Percentiles rank a stretch among this genome's conserved stretches.
Conservation (phyloP, 1,140 invertebrate genomes). For the Mya arenaria region DNA sequence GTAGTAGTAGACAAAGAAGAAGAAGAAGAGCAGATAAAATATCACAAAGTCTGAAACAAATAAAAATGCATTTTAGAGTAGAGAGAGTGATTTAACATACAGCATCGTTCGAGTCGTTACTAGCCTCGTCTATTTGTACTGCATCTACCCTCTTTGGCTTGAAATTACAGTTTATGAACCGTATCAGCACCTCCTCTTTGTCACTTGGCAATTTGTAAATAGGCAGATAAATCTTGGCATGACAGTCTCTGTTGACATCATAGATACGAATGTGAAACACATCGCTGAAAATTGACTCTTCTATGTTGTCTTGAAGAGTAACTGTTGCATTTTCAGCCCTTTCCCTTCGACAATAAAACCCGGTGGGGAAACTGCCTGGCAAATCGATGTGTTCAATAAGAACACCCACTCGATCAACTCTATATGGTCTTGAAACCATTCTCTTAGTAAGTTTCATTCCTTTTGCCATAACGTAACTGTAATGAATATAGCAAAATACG, state of each 20-base stretch:
- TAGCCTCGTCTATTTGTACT: too few relatives aligned
- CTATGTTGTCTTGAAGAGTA: not conserved
- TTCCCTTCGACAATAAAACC: slow-evolving; percentile 33
- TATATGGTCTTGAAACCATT: not conserved
- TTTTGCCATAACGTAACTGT: slow-evolving; percentile 15
- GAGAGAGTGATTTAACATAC: too few relatives aligned
- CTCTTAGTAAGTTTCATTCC: slow-evolving; percentile 14
- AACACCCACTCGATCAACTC: slow-evolving; percentile 7
- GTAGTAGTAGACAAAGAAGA: too few relatives aligned
- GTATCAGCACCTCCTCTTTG: slow-evolving; percentile 25
- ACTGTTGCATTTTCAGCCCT: slow-evolving; percentile 29
- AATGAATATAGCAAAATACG: too few relatives aligned
- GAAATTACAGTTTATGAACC: not conserved
- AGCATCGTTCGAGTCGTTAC: too few relatives aligned
- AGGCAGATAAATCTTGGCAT: slow-evolving; percentile 6
- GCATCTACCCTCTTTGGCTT: too few relatives aligned
- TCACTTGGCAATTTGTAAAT: slow-evolving; percentile 22
- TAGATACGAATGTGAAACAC: slow-evolving; percentile 33
- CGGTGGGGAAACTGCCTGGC: slow-evolving; percentile 27
- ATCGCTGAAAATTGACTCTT: slow-evolving; percentile 25
- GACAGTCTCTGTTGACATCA: slow-evolving; percentile 31
- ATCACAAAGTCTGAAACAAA: too few relatives aligned
- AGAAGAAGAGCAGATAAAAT: too few relatives aligned
- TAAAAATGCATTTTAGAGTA: too few relatives aligned
- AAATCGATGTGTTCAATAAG: slow-evolving; percentile 21